Evolutionary conservation across 2,888 invertebrate species (phyloP).

Genomic region (Andrena dorsata): DNA sequence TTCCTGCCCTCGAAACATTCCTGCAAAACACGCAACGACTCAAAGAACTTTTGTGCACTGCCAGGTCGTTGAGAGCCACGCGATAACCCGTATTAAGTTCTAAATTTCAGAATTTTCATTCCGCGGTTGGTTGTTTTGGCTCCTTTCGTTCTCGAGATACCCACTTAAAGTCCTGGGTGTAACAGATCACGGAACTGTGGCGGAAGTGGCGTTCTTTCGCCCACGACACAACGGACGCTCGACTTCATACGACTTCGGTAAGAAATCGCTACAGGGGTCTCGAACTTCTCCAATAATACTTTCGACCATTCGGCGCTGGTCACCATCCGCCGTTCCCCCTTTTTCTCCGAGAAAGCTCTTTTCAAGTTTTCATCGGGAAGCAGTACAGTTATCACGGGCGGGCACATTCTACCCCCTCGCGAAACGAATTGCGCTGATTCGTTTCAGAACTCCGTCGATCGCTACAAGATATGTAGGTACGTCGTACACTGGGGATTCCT

Average conservation of each 20-base stretch:
- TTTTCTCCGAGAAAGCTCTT: constrained; percentile 59
- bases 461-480: constrained; percentile 8
- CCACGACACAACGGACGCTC: constrained; percentile 37
- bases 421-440: constrained; percentile 66
- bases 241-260: constrained; percentile 63
- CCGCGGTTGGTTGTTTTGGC: not conserved
- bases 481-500: constrained; percentile 54
- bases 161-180: constrained; percentile 38
- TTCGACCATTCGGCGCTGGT: constrained; percentile 53
- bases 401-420: constrained; percentile 57
- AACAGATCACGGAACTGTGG: constrained; percentile 8
- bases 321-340: constrained; percentile 29
- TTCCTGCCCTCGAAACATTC: not conserved
- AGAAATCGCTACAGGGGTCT: constrained; percentile 64
- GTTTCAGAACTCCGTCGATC: constrained; percentile 56
- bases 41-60: not conserved
- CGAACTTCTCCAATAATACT: constrained; percentile 75
- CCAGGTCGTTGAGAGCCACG: not conserved
- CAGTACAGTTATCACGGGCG: constrained; percentile 66
- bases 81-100: not conserved
- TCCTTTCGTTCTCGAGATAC: constrained; percentile 3
- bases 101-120: constrained; percentile 7
- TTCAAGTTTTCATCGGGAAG: constrained; percentile 70
- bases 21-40: not conserved
- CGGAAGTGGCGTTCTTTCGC: constrained; percentile 34